Conservation (phyloP, 1,140 invertebrate species). For the Danaus plexippus region DNA sequence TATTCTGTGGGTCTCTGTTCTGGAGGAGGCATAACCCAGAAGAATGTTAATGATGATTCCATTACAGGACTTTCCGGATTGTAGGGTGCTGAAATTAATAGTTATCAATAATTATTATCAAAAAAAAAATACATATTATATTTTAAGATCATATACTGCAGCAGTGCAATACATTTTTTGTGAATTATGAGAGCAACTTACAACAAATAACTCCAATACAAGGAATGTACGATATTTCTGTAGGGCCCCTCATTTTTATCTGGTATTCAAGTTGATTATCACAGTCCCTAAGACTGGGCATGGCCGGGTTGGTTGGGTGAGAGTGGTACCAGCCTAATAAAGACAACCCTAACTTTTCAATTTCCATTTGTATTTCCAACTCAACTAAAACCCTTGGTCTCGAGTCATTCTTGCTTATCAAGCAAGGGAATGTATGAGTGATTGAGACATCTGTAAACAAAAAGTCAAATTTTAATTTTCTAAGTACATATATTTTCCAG, state of each 20-base stretch:
- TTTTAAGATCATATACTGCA: neutral
- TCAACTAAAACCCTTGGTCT: constrained; percentile 82
- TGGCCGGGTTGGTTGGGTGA: constrained; percentile 90
- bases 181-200: constrained; percentile 55
- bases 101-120: neutral
- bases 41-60: constrained; percentile 87
- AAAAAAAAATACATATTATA: neutral
- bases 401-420: constrained; percentile 84
- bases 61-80: constrained; percentile 83
- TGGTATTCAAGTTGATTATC: constrained; percentile 95
- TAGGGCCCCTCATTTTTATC: constrained; percentile 92
- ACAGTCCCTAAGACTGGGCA: constrained; percentile 91
- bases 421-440: constrained; percentile 91
- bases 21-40: constrained; percentile 95
- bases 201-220: constrained; percentile 94
- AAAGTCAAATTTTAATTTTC: constrained; percentile 6
- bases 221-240: constrained; percentile 91
- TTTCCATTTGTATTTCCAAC: constrained; percentile 84
- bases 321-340: constrained; percentile 97
- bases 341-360: constrained; percentile 85
- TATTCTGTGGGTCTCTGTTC: constrained; percentile 93
- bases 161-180: neutral
- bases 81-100: constrained; percentile 83
- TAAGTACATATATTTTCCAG: too few relatives aligned
- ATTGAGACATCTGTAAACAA: constrained; percentile 83